Percentiles rank a stretch among this genome's conserved stretches.
phyloP scores from a whole-genome alignment of 2,797 vertebrate genomes.

The Cygnus olor region DNA sequence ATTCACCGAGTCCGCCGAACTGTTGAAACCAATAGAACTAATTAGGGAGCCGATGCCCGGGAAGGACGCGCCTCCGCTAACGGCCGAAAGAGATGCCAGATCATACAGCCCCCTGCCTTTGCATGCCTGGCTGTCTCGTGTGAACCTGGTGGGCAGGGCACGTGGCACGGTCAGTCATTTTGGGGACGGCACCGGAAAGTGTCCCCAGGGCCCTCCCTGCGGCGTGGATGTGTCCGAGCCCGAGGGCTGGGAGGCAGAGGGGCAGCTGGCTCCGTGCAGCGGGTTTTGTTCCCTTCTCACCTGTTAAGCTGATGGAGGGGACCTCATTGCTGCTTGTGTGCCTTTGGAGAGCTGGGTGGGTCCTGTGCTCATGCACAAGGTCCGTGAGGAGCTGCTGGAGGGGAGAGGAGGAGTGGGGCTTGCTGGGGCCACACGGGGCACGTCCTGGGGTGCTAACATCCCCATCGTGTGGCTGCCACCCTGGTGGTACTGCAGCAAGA shows the following conservation, averaged over 20 bases:
- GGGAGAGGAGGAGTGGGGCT: not conserved
- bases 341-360: not conserved
- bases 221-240: accelerated
- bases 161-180: accelerated
- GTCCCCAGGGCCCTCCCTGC: not conserved
- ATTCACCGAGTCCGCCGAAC: constrained; percentile 44
- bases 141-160: not conserved
- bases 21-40: constrained; percentile 71
- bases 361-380: accelerated
- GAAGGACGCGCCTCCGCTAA: constrained; percentile 37
- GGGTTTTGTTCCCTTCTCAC: not conserved
- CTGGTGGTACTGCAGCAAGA: accelerated
- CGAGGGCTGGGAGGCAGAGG: not conserved
- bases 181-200: accelerated
- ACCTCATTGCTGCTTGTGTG: accelerated
- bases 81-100: constrained; percentile 33
- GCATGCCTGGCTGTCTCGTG: accelerated
- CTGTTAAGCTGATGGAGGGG: not conserved
- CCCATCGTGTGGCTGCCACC: accelerated
- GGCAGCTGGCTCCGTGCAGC: not conserved
- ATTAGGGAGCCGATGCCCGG: constrained; percentile 50
- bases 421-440: accelerated
- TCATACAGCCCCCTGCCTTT: not conserved
- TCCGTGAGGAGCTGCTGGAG: not conserved
- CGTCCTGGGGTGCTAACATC: not conserved